Base-by-base conservation (phyloP, 2,888 invertebrate species). In the Eupithecia subfuscata region DNA sequence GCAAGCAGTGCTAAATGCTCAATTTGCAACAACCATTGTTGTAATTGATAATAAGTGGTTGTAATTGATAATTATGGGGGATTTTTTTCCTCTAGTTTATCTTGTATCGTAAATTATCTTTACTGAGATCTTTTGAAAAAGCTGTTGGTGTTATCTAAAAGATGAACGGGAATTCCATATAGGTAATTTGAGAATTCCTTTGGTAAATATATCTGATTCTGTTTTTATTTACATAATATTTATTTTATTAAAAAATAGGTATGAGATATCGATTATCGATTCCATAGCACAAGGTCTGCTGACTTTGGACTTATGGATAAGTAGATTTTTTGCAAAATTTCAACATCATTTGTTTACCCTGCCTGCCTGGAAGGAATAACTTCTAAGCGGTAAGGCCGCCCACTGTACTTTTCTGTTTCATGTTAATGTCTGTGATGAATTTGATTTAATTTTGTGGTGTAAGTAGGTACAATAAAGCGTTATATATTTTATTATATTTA, bases 21-120 rank as follows among this genome's bases (percentile, higher is more conserved):
- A 69, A 74, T 74, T 77, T 70, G 70, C 74, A 72, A 74, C 75
- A 78, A 76, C 78, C 75, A 79, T 63, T 73, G 69, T 78, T 74
- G 67, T 73, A 77, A 75, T 76, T 74, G 75, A 70, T 60, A 74
- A 52, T 74, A 74, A 76, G 74, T 74, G 76, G 8, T 25, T 48
- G 67, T 77, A 77, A 77, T 77, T 77, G 77, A 74, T 77, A 74
- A 77, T 74, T 77, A 71, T 60, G 0, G 37, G 60, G 77, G 52
- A 74, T 76, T 76, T 71, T 45, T 30, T 71, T 72, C 72, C 70
- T 74, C 22, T 48, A 40, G 7, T 60, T 70, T 45, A 63, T 37
- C 48, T 43, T 48, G 30, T 64, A 70, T 67, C 69, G 30, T 52
- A 40, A 68, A 48, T 30, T 70, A 65, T 72, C 65, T 43, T 52